Evolutionary conservation across 2,888 invertebrate species (phyloP), one percentile per base, ranked within the genome.

Genomic region (Yponomeuta cagnagella): DNA sequence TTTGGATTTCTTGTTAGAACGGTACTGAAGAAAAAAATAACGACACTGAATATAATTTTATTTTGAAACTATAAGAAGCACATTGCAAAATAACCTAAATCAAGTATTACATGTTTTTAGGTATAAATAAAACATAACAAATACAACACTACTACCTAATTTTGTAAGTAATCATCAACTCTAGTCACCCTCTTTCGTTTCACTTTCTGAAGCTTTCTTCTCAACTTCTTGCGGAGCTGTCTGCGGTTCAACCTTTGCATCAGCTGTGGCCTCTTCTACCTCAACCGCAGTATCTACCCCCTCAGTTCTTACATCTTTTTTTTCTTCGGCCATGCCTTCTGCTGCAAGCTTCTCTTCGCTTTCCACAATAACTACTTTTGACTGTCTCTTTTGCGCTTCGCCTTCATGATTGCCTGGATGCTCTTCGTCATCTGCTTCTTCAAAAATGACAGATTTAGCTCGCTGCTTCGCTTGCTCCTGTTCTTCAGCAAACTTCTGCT

Each of bases 381-480:
- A 10, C 33, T 67, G n/a, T 37, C 37, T n/a, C 6, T 58, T 58
- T 12, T n/a, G 69, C 33, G 71, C 73, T 15, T 37, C 43, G 10
- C 74, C 72, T 6, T 74, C 74, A 4, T 76, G 75, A 33, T 73
- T 73, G 12, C 75, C 73, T 37, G 74, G 73, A 58, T 76, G 79
- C 70, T 66, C 69, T 69, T 70, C 63, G 30, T 48, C 72, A n/a
- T 64, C 72, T 58, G 30, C 70, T 66, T 72, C 70, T 74, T 71
- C n/a, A 71, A 73, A 70, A 72, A 72, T 12, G 70, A 67, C 67
- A n/a, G 67, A 67, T 43, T 43, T 67, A 2, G 73, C 30, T 74
- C 48, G 65, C 65, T 65, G 52, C 15, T 5, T 58, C 5, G 52
- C 52, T 15, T 58, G 12, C 52, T 58, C 52, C 15, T 58, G 52